Conservation (phyloP, 2,797 vertebrate species). For the Bradypus variegatus region DNA sequence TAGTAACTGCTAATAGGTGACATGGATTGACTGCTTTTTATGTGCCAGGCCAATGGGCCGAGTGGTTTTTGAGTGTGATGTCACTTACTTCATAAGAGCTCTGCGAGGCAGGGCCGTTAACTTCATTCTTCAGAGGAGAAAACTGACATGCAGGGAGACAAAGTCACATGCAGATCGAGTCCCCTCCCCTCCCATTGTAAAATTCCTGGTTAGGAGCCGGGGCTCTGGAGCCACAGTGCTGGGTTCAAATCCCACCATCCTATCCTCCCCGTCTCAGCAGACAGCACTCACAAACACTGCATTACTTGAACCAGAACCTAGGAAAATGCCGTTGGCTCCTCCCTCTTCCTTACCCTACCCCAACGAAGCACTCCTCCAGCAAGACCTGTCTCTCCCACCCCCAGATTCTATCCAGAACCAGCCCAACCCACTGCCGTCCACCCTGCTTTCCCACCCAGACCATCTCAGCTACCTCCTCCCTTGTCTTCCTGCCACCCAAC, state of each 20-base stretch:
- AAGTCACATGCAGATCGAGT: rapidly evolving
- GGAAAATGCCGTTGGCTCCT: background rate
- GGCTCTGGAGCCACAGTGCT: background rate
- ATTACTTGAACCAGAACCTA: background rate
- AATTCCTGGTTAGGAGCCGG: background rate
- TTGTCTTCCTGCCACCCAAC: no score
- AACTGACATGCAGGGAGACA: background rate
- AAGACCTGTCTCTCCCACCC: background rate
- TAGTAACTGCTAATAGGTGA: background rate
- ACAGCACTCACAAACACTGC: background rate
- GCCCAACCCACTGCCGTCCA: background rate
- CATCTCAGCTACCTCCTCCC: background rate
- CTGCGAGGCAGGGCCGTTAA: background rate
- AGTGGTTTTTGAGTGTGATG: background rate
- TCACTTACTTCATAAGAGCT: background rate
- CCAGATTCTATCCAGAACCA: background rate
- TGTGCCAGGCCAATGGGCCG: background rate
- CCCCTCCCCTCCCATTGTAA: background rate
- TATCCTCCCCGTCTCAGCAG: background rate
- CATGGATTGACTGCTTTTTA: background rate
- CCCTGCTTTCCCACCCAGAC: background rate
- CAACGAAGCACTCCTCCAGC: background rate
- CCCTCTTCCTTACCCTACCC: background rate
- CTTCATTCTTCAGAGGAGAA: background rate
- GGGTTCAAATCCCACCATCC: background rate